Evolutionary conservation across 1,140 invertebrate genomes (phyloP).

Genomic region (Drosophila tani): DNA sequence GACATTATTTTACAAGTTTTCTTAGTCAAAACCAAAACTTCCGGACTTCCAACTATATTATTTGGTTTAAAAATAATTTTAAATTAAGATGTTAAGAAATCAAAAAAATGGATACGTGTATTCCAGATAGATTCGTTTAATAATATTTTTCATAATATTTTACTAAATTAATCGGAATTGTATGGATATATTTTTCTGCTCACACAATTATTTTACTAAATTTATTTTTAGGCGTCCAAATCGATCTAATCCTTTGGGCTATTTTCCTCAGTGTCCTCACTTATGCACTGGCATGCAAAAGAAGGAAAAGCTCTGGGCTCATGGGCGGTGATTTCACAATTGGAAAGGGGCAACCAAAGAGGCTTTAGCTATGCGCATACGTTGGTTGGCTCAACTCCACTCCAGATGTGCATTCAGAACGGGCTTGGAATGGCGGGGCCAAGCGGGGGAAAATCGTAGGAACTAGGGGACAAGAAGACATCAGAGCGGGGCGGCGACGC

Average conservation of each 20-base stretch:
- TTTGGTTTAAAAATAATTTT: no score
- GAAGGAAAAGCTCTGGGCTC: constrained; percentile 1
- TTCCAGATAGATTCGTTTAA: no score
- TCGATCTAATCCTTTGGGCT: background rate
- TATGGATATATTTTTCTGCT: no score
- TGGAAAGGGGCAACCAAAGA: constrained; percentile 30
- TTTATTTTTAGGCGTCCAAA: background rate
- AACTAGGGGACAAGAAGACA: background rate
- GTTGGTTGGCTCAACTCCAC: constrained; percentile 20
- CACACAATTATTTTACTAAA: background rate
- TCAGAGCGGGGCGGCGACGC: background rate
- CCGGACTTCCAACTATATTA: no score
- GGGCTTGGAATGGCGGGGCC: background rate
- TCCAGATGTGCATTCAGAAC: constrained; percentile 39
- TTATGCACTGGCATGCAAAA: constrained; percentile 24
- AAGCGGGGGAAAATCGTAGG: background rate
- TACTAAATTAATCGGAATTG: no score
- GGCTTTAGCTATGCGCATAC: constrained; percentile 49
- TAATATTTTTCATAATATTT: no score
- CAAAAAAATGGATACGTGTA: no score
- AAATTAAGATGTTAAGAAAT: no score
- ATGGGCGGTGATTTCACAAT: constrained; percentile 14
- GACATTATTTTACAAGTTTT: no score
- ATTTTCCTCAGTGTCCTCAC: background rate
- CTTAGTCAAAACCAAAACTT: no score